A percentile compares a stretch with the other conserved stretches of the same genome.
These are phyloP conservation scores for Pseudochromis fuscus DNA, from an alignment of 2,797 vertebrate genomes.

Conservation along the genomic window DNA sequence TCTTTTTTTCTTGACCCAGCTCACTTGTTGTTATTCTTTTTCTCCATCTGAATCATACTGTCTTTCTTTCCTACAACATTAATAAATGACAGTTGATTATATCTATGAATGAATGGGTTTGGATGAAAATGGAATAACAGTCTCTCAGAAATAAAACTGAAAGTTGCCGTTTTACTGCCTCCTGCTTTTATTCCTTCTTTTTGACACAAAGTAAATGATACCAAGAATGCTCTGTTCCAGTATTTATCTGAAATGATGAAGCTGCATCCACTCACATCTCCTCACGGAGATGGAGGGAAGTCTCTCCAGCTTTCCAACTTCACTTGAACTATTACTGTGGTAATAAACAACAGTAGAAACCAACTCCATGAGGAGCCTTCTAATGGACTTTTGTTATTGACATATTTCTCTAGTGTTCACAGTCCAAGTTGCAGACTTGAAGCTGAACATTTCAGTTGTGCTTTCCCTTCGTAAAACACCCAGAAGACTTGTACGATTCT, in stretches of 20 bases:
- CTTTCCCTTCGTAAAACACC: not conserved
- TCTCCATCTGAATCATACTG: conserved; percentile 48
- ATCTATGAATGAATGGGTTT: conserved; percentile 11
- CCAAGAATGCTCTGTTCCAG: conserved; percentile 18
- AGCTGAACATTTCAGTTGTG: not conserved
- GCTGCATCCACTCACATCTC: conserved; percentile 12
- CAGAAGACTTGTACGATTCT: not conserved
- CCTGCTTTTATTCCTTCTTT: conserved; percentile 6
- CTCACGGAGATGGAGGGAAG: not conserved
- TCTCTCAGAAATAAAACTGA: not conserved
- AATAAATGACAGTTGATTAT: conserved; percentile 11
- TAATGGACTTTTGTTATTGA: too few relatives aligned
- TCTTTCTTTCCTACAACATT: conserved; percentile 20
- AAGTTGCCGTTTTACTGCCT: conserved; percentile 5
- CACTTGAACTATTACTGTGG: too few relatives aligned
- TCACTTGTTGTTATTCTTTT: conserved; percentile 60
- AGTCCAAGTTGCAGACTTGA: not conserved
- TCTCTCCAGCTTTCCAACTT: too few relatives aligned
- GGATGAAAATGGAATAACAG: not conserved
- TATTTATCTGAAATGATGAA: conserved; percentile 34
- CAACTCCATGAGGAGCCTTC: too few relatives aligned
- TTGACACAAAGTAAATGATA: conserved; percentile 6
- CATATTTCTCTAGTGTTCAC: not conserved
- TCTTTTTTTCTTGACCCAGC: conserved; percentile 59
- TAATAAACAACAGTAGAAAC: too few relatives aligned